A percentile compares a stretch with the other conserved stretches of the same genome.
Conservation (phyloP, 1,140 invertebrate genomes). For the Eumaeus atala region DNA sequence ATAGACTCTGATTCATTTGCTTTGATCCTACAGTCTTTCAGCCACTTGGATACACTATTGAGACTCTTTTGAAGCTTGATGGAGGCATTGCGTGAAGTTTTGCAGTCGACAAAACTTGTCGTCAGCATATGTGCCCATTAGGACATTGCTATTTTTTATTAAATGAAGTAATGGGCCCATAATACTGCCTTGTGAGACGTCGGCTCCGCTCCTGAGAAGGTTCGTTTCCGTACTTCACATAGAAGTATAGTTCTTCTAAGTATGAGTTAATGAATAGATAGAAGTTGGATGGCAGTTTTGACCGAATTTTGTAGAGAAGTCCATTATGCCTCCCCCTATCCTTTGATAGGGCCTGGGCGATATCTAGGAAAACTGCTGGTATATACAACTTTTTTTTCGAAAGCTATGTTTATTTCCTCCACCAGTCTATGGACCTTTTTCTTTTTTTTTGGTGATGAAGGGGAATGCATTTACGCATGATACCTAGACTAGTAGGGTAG, state of each 20-base stretch:
- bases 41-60: neutral
- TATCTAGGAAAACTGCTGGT: conserved; percentile 11
- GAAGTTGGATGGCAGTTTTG: neutral
- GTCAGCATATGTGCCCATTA: too few relatives aligned
- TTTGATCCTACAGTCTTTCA: neutral
- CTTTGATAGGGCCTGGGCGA: conserved; percentile 10
- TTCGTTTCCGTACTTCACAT: neutral
- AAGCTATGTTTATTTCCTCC: neutral
- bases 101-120: too few relatives aligned
- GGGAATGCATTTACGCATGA: too few relatives aligned
- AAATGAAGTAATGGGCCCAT: too few relatives aligned
- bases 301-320: conserved; percentile 8
- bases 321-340: conserved; percentile 13
- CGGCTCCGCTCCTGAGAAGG: neutral
- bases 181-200: too few relatives aligned
- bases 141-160: too few relatives aligned
- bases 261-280: conserved; percentile 1
- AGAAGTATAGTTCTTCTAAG: neutral
- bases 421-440: too few relatives aligned
- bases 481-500: too few relatives aligned
- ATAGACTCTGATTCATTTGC: conserved; percentile 3
- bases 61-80: too few relatives aligned
- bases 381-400: conserved; percentile 14
- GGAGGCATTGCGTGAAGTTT: too few relatives aligned
- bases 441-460: too few relatives aligned